Evolutionary conservation across 2,888 invertebrate genomes (phyloP), one percentile per base, ranked within the genome.

Genomic region (Limnephilus auricula): DNA sequence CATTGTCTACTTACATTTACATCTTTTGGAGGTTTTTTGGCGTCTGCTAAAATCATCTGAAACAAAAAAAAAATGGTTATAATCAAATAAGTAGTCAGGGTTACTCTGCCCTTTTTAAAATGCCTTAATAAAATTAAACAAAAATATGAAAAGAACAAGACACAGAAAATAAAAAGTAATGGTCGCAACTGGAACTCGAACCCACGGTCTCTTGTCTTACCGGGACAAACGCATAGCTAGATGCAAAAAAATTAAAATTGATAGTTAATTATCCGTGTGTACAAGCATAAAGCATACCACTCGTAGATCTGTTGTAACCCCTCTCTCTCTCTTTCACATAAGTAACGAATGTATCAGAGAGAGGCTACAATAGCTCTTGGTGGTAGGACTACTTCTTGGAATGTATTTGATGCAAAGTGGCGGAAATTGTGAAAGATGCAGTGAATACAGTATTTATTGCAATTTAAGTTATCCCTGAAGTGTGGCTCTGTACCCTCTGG

Each of bases 21-120:
- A 96, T 98, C 98, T 95, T 97, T 98, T 95, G 97, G 97, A 94
- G 98, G 97, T 95, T 98, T 98, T 96, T 98, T 98, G 95, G 98
- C 98, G 95, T 98, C 98, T 94, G 97, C 97, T 94, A 98, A 95
- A 94, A 98, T 96, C 94, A 96, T 97, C 98, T 98, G 96, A 90
- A 97, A 96, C 45, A 94, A 94, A 94, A 93, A 94, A 94, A 93
- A 92, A 92, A 92, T 90, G 4, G 31, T 50, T 91, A 18, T 40
- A 79, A 79, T 78, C 40, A 65, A 9, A 25, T n/a, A 65, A 65
- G 6, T 45, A 9, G 45, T 15, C 13, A 25, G 5, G 13, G 18
- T 18, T n/a, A 15, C 18, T 3, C 0, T 45, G 45, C 45, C 15
- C 15, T 45, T 0, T 45, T 45, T 13, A 45, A 15, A 45, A 65